Percentiles rank a stretch among this genome's conserved stretches.
Evolutionary conservation across 2,797 vertebrate species (phyloP).

Genomic region (Clarias laeviceps): DNA sequence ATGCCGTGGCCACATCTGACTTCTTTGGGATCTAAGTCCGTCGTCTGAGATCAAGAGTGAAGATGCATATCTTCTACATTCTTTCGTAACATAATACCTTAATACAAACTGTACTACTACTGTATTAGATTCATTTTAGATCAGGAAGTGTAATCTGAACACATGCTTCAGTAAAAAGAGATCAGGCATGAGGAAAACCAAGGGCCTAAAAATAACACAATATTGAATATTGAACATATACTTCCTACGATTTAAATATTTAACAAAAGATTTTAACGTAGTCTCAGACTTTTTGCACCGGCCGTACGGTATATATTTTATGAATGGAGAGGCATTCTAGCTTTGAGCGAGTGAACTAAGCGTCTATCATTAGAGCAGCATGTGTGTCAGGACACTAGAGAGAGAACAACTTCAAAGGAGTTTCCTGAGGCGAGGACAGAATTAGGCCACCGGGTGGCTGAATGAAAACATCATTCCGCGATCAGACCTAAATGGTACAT

Average conservation of each 20-base stretch:
- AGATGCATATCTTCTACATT: neutral
- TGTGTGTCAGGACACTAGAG: conserved; percentile 45
- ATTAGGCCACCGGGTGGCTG: conserved; percentile 14
- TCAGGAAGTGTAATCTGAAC: neutral
- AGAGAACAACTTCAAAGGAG: conserved; percentile 29
- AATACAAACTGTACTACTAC: neutral
- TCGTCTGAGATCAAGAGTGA: neutral
- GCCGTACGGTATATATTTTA: neutral
- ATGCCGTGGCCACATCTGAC: no score
- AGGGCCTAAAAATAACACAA: neutral
- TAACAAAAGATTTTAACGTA: neutral
- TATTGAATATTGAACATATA: neutral
- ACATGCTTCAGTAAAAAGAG: neutral
- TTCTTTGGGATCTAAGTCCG: neutral
- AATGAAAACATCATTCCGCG: conserved; percentile 6
- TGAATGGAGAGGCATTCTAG: neutral
- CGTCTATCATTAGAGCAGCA: conserved; percentile 20
- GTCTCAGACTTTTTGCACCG: neutral
- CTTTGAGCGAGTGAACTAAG: conserved; percentile 17
- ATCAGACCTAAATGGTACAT: neutral
- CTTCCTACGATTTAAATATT: neutral
- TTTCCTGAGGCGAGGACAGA: conserved; percentile 14
- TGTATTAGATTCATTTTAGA: neutral
- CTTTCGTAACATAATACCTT: neutral
- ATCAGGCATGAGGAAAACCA: neutral